Evolutionary conservation across 2,797 vertebrate genomes (phyloP).

Genomic region (Onychomys arenicola): DNA sequence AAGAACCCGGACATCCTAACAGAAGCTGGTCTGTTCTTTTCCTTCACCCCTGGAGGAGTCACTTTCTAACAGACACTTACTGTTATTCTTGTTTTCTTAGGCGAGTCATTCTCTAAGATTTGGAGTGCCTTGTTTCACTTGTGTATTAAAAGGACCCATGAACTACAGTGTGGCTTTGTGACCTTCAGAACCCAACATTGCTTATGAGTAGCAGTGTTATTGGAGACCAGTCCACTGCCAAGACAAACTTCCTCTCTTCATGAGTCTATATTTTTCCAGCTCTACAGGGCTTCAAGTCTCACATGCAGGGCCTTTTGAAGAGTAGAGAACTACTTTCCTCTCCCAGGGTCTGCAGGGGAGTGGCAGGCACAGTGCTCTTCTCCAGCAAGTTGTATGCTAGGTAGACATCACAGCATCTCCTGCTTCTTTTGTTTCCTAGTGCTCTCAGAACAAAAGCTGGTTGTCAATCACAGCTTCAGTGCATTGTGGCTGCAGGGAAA

Average conservation of each 20-base stretch:
- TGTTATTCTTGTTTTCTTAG: conserved; percentile 54
- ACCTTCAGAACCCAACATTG: conserved; percentile 20
- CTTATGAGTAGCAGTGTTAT: not conserved
- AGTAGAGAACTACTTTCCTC: not conserved
- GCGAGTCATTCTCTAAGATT: not conserved
- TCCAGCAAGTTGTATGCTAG: not conserved
- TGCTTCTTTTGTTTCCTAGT: not conserved
- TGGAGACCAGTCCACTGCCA: conserved; percentile 12
- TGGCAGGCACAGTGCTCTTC: not conserved
- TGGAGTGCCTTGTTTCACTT: not conserved
- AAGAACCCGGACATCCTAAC: not conserved
- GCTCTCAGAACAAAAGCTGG: not conserved
- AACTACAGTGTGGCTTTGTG: conserved; percentile 53
- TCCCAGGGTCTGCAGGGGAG: not conserved
- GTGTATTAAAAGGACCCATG: not conserved
- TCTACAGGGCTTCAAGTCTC: not conserved
- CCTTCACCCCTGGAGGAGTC: not conserved
- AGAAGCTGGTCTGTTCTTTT: conserved; percentile 24
- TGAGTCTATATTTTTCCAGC: not conserved
- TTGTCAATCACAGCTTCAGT: not conserved
- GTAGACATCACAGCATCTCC: not conserved
- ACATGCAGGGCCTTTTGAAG: not conserved
- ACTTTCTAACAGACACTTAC: conserved; percentile 47
- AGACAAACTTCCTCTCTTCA: conserved; percentile 37
- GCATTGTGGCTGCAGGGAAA: not conserved